Evolutionary conservation across 2,797 vertebrate genomes (phyloP), one percentile per base, ranked within the genome.

Genomic region (Yasuhikotakia modesta): DNA sequence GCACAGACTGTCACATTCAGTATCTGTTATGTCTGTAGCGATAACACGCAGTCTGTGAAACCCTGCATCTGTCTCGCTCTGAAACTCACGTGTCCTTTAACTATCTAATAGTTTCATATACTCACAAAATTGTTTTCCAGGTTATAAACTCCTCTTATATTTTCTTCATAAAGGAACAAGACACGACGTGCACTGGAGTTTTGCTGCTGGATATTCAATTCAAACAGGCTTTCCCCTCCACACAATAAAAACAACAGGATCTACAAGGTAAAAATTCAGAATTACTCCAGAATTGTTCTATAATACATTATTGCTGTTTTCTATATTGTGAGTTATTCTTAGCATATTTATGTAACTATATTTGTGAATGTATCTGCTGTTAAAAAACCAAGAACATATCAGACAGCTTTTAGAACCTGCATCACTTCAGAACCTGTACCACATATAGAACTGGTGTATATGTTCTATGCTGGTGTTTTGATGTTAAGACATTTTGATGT

Each of bases 11-110:
- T 81, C 78, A 72, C 61, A 60, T 53, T 69, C 16, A 52, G 68
- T 58, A 73, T 70, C 77, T 80, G 81, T 75, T 79, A 78, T 73
- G 48, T 80, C 53, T 14, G 52, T 79, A 77, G 81, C 74, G 77
- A 70, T 80, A 81, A 78, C 46, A 63, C 19, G 6, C 21, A 50
- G 30, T 17, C 24, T 14, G 48, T 77, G 19, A 17, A n/a, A 52
- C 67, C 22, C 32, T 75, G 65, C 53, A 73, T 80, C 30, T 72
- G 66, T 57, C 63, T 69, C 57, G 53, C 45, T 13, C 46, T 69
- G 17, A 74, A 30, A 70, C 17, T 70, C 73, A 66, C 27, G n/a
- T 70, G 45, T 74, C 64, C 78, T 78, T 76, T 67, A 55, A 66
- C 67, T 68, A 64, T 67, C 65, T 48, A 58, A n/a, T 17, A 16